Evolutionary conservation across 2,888 invertebrate species (phyloP).

Genomic region (Ypsolopha scabrella): DNA sequence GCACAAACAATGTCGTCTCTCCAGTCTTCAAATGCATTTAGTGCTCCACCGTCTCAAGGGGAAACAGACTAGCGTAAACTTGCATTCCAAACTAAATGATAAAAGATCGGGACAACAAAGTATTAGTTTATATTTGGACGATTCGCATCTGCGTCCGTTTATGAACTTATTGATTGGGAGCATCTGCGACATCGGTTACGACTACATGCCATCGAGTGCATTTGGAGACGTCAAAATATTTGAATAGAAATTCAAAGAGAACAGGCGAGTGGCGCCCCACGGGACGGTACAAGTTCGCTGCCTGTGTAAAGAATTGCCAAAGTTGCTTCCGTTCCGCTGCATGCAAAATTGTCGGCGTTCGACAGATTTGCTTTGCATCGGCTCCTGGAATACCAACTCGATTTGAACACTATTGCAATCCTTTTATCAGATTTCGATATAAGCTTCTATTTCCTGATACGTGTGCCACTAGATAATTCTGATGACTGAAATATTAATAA

Average conservation of each 20-base stretch:
- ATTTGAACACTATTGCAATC: slow-evolving; percentile 1
- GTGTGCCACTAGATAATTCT: slow-evolving; percentile 6
- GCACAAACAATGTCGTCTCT: slow-evolving; percentile 45
- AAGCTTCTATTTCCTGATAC: slow-evolving; percentile 1
- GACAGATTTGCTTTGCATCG: slow-evolving; percentile 29
- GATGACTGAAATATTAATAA: slow-evolving; percentile 26
- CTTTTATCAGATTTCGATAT: not conserved
- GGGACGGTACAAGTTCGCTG: slow-evolving; percentile 16
- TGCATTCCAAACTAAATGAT: not conserved
- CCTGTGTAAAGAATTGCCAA: slow-evolving; percentile 28
- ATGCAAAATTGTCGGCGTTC: slow-evolving; percentile 19
- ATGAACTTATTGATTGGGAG: slow-evolving; percentile 38
- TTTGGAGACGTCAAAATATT: slow-evolving; percentile 29
- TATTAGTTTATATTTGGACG: slow-evolving; percentile 29
- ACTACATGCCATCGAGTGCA: slow-evolving; percentile 18
- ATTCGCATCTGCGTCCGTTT: slow-evolving; percentile 47
- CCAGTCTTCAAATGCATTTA: slow-evolving; percentile 15
- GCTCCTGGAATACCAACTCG: slow-evolving; percentile 26
- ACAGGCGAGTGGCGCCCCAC: slow-evolving; percentile 24
- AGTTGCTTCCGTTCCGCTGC: slow-evolving; percentile 20
- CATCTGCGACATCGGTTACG: slow-evolving; percentile 19
- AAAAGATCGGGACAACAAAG: slow-evolving; percentile 8
- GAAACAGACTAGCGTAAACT: not conserved
- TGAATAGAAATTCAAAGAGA: slow-evolving; percentile 23
- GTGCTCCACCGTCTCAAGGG: not conserved